Base-by-base conservation (phyloP, 1,140 invertebrate genomes). In the Drosophila quadrilineata region DNA sequence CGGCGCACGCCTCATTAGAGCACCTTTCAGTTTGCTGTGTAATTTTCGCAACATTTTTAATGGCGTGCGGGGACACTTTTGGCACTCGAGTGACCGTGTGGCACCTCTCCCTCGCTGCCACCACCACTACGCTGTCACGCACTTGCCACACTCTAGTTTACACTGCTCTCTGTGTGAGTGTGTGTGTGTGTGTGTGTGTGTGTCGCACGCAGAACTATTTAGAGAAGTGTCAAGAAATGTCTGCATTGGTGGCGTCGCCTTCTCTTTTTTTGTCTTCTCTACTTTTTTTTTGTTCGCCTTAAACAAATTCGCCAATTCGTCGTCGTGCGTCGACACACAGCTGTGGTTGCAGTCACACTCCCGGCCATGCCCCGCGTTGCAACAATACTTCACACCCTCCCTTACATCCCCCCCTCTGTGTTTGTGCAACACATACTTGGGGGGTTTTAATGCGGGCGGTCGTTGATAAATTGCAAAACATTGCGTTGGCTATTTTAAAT, bases 201-300 rank as follows among this genome's bases (percentile, higher is more conserved):
- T 73, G 71, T 71, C 62, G 75, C 79, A 85, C 74, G 79, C 79
- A 79, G 85, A 80, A 85, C 79, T 85, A 85, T 85, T 85, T 85
- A 85, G 79, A 85, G 80, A 85, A 85, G 79, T 85, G 79, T 85
- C 79, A 85, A 85, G 79, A 85, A 85, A 85, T 85, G 79, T 85
- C 79, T 85, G 75, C 79, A 85, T 85, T 79, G 75, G 45, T 26
- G 45, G 49, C 38, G 45, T 49, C 6, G 45, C 29, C 22, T 21
- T 19, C 9, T 16, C 28, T 50, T 31, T 22, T 22, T 33, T 21
- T 31, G 58, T 29, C n/a, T n/a, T n/a, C n/a, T n/a, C n/a, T n/a
- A n/a, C n/a, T n/a, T n/a, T 33, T 53, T 48, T 60, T 67, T 67
- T 49, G 53, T 57, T 76, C 71, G 53, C 10, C 24, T 52, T 24